Conservation (phyloP, 2,113 vertebrate genomes). For the Salvelinus fontinalis region DNA sequence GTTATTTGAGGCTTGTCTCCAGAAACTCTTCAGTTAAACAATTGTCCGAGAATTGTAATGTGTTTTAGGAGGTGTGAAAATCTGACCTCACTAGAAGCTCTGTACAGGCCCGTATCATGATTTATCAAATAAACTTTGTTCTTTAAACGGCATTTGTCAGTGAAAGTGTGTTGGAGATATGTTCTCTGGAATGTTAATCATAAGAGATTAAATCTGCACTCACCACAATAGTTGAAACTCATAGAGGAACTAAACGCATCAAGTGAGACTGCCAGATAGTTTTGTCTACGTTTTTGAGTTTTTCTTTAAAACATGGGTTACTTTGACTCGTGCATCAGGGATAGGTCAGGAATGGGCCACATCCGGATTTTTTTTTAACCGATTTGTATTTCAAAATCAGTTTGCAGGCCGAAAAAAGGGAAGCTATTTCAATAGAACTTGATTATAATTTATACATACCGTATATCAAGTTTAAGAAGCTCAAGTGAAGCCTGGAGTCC, state of each 20-base stretch:
- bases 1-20: too few relatives aligned
- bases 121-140: constrained; percentile 39
- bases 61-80: constrained; percentile 13
- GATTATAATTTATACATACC: too few relatives aligned
- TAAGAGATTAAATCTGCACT: constrained; percentile 46
- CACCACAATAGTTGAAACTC: constrained; percentile 18
- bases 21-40: too few relatives aligned
- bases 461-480: too few relatives aligned
- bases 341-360: too few relatives aligned
- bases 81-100: constrained; percentile 42
- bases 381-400: too few relatives aligned
- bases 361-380: too few relatives aligned
- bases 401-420: too few relatives aligned
- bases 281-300: constrained; percentile 15
- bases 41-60: too few relatives aligned
- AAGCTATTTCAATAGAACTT: too few relatives aligned
- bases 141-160: constrained; percentile 21
- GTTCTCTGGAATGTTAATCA: constrained; percentile 50
- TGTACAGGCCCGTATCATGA: constrained; percentile 34
- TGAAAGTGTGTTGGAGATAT: constrained; percentile 45
- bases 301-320: neutral
- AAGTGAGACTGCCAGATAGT: neutral
- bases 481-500: too few relatives aligned
- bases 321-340: too few relatives aligned
- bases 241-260: constrained; percentile 2